Evolutionary conservation across 2,797 vertebrate species (phyloP).

Genomic region (Ctenopoma kingsleyae): DNA sequence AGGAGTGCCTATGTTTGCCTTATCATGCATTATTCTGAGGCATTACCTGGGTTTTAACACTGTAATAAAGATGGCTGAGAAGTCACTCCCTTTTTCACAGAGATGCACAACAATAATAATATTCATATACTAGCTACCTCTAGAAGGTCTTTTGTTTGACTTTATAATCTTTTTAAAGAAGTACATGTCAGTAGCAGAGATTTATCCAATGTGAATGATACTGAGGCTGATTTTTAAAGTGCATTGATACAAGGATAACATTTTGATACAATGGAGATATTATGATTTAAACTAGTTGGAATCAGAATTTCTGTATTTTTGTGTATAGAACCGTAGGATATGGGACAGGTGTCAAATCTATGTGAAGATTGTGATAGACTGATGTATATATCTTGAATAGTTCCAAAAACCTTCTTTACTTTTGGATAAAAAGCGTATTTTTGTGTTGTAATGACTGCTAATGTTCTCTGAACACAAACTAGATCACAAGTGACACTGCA

Average conservation of each 20-base stretch:
- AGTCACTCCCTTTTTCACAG: slow-evolving; percentile 72
- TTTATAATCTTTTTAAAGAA: slow-evolving; percentile 72
- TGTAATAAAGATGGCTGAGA: slow-evolving; percentile 81
- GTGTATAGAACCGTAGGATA: neutral
- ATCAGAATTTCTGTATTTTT: slow-evolving; percentile 14
- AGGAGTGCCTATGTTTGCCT: slow-evolving; percentile 87
- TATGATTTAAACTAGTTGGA: neutral
- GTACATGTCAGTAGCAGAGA: slow-evolving; percentile 54
- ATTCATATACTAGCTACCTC: slow-evolving; percentile 69
- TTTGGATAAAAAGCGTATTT: neutral
- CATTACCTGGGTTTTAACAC: slow-evolving; percentile 81
- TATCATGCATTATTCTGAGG: slow-evolving; percentile 88
- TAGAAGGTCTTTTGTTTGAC: slow-evolving; percentile 64
- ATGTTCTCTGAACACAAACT: neutral
- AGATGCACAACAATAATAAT: slow-evolving; percentile 78
- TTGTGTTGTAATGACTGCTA: neutral
- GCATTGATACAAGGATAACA: slow-evolving; percentile 31
- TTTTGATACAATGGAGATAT: slow-evolving; percentile 23
- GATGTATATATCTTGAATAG: neutral
- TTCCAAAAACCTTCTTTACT: neutral
- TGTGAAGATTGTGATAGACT: too few relatives aligned
- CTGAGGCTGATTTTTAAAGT: slow-evolving; percentile 17
- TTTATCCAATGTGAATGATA: slow-evolving; percentile 59
- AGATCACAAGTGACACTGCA: slow-evolving; percentile 3
- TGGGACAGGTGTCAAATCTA: too few relatives aligned